phyloP scores from a whole-genome alignment of 1,140 invertebrate genomes.

The Cotesia glomerata region DNA sequence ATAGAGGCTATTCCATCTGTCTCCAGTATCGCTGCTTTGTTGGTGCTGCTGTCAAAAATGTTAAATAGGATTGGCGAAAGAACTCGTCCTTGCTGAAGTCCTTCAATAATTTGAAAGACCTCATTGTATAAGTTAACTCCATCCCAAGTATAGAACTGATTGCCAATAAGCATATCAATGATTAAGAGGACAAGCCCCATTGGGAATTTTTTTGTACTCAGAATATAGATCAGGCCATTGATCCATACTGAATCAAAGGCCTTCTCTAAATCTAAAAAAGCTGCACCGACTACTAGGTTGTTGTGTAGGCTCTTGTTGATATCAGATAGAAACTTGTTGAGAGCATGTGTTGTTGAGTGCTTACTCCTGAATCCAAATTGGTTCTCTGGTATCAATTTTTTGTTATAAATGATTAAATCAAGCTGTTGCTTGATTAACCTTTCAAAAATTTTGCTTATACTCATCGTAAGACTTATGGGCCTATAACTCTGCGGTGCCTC shows the following conservation, averaged over 20 bases:
- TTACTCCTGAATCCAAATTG: neutral
- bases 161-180: neutral
- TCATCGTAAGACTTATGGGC: too few relatives aligned
- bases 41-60: constrained; percentile 7
- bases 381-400: constrained; percentile 6
- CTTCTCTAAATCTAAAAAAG: constrained; percentile 8
- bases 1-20: neutral
- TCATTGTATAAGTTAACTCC: neutral
- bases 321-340: constrained; percentile 22
- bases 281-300: constrained; percentile 3
- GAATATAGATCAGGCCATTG: constrained; percentile 31
- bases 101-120: neutral
- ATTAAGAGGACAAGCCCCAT: neutral
- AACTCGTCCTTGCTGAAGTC: constrained; percentile 13
- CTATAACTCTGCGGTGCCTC: neutral
- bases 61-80: constrained; percentile 24
- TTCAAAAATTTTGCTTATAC: constrained; percentile 18
- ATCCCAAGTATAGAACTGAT: neutral
- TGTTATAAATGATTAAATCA: neutral
- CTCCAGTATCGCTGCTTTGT: neutral
- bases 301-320: neutral
- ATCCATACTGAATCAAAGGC: constrained; percentile 26
- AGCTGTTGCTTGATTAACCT: neutral
- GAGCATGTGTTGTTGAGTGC: neutral
- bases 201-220: neutral